Conservation (phyloP, 1,140 invertebrate species). For the Solenopsis invicta region DNA sequence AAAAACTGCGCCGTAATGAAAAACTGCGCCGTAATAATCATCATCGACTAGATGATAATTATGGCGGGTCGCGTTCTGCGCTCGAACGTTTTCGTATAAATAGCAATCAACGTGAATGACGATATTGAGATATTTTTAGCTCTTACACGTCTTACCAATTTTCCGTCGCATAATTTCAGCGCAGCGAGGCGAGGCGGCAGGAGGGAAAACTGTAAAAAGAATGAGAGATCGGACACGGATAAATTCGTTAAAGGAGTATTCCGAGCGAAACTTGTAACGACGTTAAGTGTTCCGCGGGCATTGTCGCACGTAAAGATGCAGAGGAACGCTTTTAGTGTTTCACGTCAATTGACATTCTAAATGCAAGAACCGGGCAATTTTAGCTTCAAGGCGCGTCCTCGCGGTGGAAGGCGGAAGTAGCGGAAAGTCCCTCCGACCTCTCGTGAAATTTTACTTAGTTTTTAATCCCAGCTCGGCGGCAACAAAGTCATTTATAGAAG, state of each 20-base stretch:
- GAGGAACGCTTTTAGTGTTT: conserved; percentile 41
- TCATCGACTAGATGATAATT: conserved; percentile 14
- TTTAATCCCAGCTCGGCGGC: neutral
- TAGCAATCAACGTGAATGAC: neutral
- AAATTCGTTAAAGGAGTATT: conserved; percentile 35
- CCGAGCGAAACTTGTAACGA: conserved; percentile 16
- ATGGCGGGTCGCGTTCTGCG: neutral
- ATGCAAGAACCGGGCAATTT: conserved; percentile 45
- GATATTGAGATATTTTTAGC: neutral
- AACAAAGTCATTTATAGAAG: neutral
- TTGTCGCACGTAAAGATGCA: conserved; percentile 1
- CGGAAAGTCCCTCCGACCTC: neutral
- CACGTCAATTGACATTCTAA: conserved; percentile 44
- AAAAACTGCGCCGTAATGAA: neutral
- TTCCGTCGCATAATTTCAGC: conserved; percentile 23
- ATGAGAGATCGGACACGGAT: neutral
- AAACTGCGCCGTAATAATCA: neutral
- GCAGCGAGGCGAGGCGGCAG: neutral
- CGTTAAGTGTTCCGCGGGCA: neutral
- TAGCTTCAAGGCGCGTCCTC: neutral
- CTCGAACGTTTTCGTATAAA: conserved; percentile 4
- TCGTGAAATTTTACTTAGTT: conserved; percentile 40
- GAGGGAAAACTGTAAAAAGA: neutral
- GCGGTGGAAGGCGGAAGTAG: neutral
- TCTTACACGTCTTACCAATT: neutral